These are phyloP conservation scores for Heterotis niloticus DNA, from an alignment of 2,113 vertebrate species.

Conservation along the genomic window DNA sequence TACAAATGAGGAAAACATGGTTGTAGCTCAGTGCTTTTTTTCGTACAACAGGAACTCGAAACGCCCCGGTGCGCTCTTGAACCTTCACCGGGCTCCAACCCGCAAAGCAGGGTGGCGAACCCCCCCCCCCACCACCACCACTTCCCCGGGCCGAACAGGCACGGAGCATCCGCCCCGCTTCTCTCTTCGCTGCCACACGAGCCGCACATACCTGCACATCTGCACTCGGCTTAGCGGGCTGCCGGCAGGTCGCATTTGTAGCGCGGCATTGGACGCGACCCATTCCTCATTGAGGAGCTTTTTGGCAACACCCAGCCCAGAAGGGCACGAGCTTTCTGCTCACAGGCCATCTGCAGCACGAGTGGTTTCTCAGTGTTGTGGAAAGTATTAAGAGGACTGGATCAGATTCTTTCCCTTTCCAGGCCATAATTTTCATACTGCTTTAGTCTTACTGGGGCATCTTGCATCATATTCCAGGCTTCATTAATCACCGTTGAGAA, in stretches of 20 bases:
- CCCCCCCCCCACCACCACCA: too few species aligned
- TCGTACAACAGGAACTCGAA: too few species aligned
- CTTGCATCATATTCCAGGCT: constrained; percentile 48
- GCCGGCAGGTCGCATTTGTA: constrained; percentile 60
- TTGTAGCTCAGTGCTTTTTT: too few species aligned
- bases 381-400: constrained; percentile 55
- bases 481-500: constrained; percentile 42
- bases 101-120: too few species aligned
- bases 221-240: background rate
- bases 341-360: constrained; percentile 42
- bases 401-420: constrained; percentile 33
- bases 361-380: constrained; percentile 50
- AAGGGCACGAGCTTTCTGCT: constrained; percentile 42
- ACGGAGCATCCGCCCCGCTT: too few species aligned
- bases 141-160: too few species aligned
- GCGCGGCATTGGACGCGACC: constrained; percentile 34
- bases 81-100: too few species aligned
- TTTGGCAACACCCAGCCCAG: constrained; percentile 51
- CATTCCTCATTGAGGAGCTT: constrained; percentile 47
- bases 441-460: constrained; percentile 44
- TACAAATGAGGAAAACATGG: too few species aligned
- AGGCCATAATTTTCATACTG: constrained; percentile 50
- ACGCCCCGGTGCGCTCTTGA: too few species aligned
- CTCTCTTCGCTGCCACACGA: too few species aligned
- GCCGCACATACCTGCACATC: background rate